Conservation (phyloP, 35 echinoderm and acorn worm species). For the Ophiothrix spiculata region DNA sequence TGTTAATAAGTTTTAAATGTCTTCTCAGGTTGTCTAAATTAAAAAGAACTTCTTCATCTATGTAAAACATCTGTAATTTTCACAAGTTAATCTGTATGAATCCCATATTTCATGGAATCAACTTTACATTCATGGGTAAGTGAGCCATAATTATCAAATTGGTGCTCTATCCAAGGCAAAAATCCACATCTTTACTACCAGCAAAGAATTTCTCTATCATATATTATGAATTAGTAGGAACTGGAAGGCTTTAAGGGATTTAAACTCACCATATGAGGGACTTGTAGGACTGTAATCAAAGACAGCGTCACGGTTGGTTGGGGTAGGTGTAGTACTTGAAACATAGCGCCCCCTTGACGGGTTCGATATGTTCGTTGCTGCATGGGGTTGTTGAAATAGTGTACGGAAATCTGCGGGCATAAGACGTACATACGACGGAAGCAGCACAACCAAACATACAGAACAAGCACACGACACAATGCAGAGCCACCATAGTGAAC, state of each 20-base stretch:
- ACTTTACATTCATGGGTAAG: too few species aligned
- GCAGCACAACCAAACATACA: neutral
- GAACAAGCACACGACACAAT: neutral
- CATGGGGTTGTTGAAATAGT: neutral
- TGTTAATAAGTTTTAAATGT: too few species aligned
- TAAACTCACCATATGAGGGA: slow-evolving; percentile 71
- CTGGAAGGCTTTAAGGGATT: neutral
- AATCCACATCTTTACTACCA: too few species aligned
- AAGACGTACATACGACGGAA: neutral
- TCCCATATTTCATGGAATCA: too few species aligned
- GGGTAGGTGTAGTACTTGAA: slow-evolving; percentile 5
- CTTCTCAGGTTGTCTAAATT: too few species aligned
- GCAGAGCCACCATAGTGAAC: slow-evolving; percentile 1
- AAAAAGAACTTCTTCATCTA: too few species aligned
- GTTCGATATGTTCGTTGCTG: neutral
- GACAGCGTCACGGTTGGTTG: slow-evolving; percentile 18
- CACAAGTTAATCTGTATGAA: too few species aligned
- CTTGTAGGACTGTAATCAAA: slow-evolving; percentile 81
- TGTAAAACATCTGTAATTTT: too few species aligned
- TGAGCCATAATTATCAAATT: too few species aligned
- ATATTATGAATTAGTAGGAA: slow-evolving; percentile 2
- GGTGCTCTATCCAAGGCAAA: too few species aligned
- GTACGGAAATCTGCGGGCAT: slow-evolving; percentile 3
- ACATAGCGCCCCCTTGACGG: neutral
- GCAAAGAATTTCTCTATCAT: too few species aligned